These are phyloP conservation scores for Rhinoraja longicauda DNA, from an alignment of 2,797 vertebrate species.

Conservation along the genomic window DNA sequence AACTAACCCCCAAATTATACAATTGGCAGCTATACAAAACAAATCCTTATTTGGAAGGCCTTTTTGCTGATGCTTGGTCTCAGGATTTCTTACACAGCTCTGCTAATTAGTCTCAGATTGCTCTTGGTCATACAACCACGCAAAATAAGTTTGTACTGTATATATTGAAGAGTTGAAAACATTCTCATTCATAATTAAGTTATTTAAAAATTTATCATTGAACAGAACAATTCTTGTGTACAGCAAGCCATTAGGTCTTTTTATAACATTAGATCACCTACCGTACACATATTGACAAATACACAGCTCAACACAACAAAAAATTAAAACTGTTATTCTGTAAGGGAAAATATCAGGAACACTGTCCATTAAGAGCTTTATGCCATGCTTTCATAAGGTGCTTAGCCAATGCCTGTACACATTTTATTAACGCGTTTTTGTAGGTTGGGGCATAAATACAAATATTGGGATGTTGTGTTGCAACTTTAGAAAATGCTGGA, in stretches of 20 bases:
- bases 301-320: background rate
- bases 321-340: background rate
- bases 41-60: constrained; percentile 27
- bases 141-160: background rate
- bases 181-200: background rate
- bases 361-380: background rate
- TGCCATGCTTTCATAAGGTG: constrained; percentile 20
- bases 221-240: background rate
- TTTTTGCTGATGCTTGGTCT: background rate
- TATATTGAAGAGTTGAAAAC: background rate
- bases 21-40: constrained; percentile 19
- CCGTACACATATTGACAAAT: background rate
- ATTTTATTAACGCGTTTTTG: no score
- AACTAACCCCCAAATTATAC: constrained; percentile 22
- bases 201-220: background rate
- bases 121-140: constrained; percentile 27
- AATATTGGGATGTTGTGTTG: no score
- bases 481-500: no score
- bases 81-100: background rate
- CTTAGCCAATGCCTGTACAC: background rate
- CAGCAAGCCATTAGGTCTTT: background rate
- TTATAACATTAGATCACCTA: background rate
- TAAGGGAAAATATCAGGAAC: background rate
- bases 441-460: no score
- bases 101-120: constrained; percentile 10